A percentile compares a stretch with the other conserved stretches of the same genome.
Evolutionary conservation across 2,888 invertebrate species (phyloP).

Genomic region (Dexiosoma caninum): DNA sequence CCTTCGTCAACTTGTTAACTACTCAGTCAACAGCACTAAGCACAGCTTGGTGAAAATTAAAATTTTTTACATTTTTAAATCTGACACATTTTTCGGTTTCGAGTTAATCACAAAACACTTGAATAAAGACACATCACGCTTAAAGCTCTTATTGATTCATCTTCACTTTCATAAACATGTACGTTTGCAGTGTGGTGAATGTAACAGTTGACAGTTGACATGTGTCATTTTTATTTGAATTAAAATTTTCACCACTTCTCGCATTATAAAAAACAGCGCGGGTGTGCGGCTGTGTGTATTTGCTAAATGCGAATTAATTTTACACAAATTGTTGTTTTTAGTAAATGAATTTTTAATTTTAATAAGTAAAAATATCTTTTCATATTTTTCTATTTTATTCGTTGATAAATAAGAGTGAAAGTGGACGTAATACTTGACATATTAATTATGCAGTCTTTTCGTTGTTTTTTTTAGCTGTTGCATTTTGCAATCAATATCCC

Average conservation of each 20-base stretch:
- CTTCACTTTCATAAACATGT: not conserved
- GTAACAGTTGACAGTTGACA: constrained; percentile 7
- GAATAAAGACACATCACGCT: no score
- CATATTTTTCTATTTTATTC: not conserved
- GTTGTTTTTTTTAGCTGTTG: not conserved
- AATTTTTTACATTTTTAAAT: no score
- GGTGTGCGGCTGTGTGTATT: not conserved
- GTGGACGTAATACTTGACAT: constrained; percentile 62
- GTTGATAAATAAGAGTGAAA: constrained; percentile 45
- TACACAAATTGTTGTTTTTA: constrained; percentile 27
- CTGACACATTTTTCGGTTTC: no score
- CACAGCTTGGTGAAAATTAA: no score
- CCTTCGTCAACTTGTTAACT: no score
- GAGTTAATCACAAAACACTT: no score
- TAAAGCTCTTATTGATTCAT: not conserved
- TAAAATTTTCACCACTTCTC: constrained; percentile 34
- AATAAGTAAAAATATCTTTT: not conserved
- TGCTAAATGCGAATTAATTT: not conserved
- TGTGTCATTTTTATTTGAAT: constrained; percentile 40
- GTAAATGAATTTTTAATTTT: constrained; percentile 13
- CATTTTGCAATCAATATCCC: not conserved
- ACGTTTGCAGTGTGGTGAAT: constrained; percentile 4
- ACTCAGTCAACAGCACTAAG: no score
- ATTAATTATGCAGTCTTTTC: constrained; percentile 23
- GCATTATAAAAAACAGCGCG: not conserved